Conservation (phyloP, 2,797 vertebrate species). For the Spinibarbus caldwelli region DNA sequence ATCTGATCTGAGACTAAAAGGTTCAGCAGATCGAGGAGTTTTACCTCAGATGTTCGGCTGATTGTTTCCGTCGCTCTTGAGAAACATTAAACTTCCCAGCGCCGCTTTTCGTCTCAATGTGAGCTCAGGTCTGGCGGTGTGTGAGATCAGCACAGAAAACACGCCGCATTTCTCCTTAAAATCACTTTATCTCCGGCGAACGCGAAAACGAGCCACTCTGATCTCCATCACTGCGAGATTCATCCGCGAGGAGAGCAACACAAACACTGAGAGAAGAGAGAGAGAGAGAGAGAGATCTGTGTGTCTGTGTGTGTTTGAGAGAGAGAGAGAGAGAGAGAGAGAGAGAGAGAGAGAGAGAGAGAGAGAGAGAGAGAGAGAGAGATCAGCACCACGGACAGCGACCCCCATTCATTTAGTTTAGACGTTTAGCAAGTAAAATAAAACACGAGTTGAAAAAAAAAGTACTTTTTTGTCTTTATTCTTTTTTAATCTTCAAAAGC, state of each 20-base stretch:
- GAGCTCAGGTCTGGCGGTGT: constrained; percentile 20
- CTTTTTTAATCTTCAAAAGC: background rate
- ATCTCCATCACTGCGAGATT: constrained; percentile 69
- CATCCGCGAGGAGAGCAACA: constrained; percentile 65
- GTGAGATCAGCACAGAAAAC: background rate
- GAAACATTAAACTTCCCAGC: constrained; percentile 28
- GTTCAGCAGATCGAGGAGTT: background rate
- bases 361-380: constrained; percentile 5
- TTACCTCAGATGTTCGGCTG: constrained; percentile 29
- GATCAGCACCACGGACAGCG: constrained; percentile 79
- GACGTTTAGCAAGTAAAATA: background rate
- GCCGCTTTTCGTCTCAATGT: constrained; percentile 6
- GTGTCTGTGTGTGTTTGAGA: background rate
- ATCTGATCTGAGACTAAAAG: background rate
- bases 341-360: constrained; percentile 30
- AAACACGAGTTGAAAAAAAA: background rate
- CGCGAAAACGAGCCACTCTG: constrained; percentile 53
- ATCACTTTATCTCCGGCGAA: constrained; percentile 63
- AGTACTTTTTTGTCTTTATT: background rate
- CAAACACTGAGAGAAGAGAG: constrained; percentile 24
- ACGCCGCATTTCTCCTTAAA: constrained; percentile 63
- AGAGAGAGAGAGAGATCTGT: constrained; percentile 22
- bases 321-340: constrained; percentile 33
- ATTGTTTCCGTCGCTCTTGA: background rate
- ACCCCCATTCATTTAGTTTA: constrained; percentile 40